A percentile compares a stretch with the other conserved stretches of the same genome.
phyloP scores from a whole-genome alignment of 1,140 invertebrate genomes.

The Plectus sambesii region DNA sequence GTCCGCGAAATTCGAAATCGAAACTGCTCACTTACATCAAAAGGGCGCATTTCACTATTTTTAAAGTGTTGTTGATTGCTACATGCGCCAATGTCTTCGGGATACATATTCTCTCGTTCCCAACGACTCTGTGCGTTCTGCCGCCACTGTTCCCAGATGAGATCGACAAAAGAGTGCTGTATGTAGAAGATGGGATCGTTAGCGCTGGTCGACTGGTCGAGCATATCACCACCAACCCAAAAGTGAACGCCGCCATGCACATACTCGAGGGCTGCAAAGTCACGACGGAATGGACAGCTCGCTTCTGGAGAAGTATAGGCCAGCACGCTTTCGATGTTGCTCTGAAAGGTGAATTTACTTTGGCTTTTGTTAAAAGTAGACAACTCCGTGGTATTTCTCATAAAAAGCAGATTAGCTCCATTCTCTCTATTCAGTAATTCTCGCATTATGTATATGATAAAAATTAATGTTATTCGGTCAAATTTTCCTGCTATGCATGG shows the following conservation, averaged over 20 bases:
- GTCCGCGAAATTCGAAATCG: too few species aligned
- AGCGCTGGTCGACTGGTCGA: slow-evolving; percentile 34
- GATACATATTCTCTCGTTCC: slow-evolving; percentile 29
- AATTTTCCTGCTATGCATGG: too few species aligned
- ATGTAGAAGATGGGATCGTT: slow-evolving; percentile 43
- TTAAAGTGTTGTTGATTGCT: slow-evolving; percentile 29
- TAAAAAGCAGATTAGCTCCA: too few species aligned
- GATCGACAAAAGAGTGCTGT: slow-evolving; percentile 47
- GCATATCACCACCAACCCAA: slow-evolving; percentile 37
- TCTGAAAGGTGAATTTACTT: slow-evolving; percentile 31
- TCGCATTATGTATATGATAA: too few species aligned
- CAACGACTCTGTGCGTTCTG: slow-evolving; percentile 23
- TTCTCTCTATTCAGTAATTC: too few species aligned
- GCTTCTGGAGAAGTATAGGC: slow-evolving; percentile 38
- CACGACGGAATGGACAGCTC: slow-evolving; percentile 20
- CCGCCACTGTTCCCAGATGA: slow-evolving; percentile 30
- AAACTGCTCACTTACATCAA: too few species aligned
- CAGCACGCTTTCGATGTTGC: slow-evolving; percentile 38
- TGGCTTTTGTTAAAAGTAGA: too few species aligned
- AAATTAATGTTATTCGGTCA: too few species aligned
- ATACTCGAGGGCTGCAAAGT: slow-evolving; percentile 32
- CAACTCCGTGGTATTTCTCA: too few species aligned
- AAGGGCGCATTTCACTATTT: slow-evolving; percentile 41
- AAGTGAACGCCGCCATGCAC: slow-evolving; percentile 39
- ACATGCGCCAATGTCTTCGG: slow-evolving; percentile 28